Evolutionary conservation across 1,140 invertebrate species (phyloP).

Genomic region (Ostrea edulis): DNA sequence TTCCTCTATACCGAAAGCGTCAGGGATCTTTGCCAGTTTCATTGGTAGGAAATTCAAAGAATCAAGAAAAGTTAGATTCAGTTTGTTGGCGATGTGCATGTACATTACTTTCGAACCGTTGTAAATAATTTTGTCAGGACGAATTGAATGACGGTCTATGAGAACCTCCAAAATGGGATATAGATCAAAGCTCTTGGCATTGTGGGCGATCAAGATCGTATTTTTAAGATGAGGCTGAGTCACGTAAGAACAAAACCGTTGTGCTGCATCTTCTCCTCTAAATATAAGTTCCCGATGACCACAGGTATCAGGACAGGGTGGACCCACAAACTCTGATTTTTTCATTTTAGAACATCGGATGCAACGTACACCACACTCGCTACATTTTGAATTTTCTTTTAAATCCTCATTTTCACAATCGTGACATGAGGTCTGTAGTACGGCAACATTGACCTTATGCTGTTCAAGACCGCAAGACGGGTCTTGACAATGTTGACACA

Average conservation of each 20-base stretch:
- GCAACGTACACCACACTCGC: no score
- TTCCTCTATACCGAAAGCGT: slow-evolving; percentile 44
- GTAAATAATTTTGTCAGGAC: not conserved
- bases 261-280: not conserved
- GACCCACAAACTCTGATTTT: not conserved
- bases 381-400: not conserved
- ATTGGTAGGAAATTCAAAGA: not conserved
- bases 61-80: no score
- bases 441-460: no score
- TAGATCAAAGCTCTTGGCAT: not conserved
- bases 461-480: no score
- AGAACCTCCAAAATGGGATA: not conserved
- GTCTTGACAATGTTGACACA: not conserved
- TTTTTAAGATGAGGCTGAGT: not conserved
- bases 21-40: slow-evolving; percentile 28
- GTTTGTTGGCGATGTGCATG: no score
- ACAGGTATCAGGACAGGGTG: slow-evolving; percentile 32
- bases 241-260: slow-evolving; percentile 17
- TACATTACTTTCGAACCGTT: no score
- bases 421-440: no score
- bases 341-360: no score
- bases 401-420: not conserved
- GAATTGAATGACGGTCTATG: not conserved
- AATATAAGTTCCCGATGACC: not conserved
- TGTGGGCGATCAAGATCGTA: no score